Base-by-base conservation (phyloP, 2,797 vertebrate species). In the Margarornis squamiger region DNA sequence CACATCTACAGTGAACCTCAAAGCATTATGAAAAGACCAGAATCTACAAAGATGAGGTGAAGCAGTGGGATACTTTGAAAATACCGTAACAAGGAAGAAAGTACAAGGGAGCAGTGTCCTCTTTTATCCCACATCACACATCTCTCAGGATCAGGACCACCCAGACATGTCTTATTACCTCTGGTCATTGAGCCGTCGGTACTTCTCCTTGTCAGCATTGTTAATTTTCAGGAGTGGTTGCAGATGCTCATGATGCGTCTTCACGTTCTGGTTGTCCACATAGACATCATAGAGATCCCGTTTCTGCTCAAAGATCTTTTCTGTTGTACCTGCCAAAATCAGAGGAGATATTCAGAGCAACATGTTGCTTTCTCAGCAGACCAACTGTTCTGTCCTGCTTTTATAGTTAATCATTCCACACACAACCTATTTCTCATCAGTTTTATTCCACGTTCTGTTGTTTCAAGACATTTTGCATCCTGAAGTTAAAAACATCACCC, bases 221-320 rank as follows among this genome's bases (percentile, higher is more conserved):
- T 99, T 99, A 90, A 99, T 96, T 91, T 99, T 98, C 65, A 99
- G 98, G 95, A 99, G 97, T 3, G 99, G 98, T 68, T 99, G 99
- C 95, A 99, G 95, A 63, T 98, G 98, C 79, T 98, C 98, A 0
- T 98, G 98, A 97, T 99, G 99, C 0, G 99, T 99, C 98, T 98
- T 99, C 97, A 99, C 99, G n/a, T 99, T 99, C 98, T 99, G 99
- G 98, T 99, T 99, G 80, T 99, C 99, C 43, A 99, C 97, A 1
- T 99, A 99, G 32, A 99, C 98, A 7, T 99, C 99, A 3, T 99
- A 99, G 49, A 99, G 98, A 48, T 99, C 98, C 86, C 97, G 99
- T 95, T 99, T 99, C 93, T 99, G 99, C 97, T 99, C 99, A 54
- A 99, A 99, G 61, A 99, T 99, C 98, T 99, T 99, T 98, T 99